phyloP scores from a whole-genome alignment of 1,140 invertebrate genomes.

The Aphelenchoides fujianensis region DNA sequence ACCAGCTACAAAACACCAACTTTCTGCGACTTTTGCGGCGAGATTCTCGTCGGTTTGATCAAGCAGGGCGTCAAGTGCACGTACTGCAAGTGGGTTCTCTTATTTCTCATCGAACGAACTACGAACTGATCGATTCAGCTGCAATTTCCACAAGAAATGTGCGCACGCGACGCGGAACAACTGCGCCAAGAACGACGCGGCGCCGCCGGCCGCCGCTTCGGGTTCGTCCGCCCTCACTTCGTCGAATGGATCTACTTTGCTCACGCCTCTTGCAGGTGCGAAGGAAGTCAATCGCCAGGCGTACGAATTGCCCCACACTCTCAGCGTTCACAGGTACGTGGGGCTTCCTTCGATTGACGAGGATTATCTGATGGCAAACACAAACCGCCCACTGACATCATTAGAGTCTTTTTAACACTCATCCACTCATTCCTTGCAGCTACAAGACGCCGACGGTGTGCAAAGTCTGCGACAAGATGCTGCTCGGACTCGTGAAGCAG shows the following conservation, averaged over 20 bases:
- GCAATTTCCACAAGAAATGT: conserved; percentile 62
- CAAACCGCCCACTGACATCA: too few species aligned
- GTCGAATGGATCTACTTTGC: conserved; percentile 10
- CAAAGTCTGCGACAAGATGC: conserved; percentile 61
- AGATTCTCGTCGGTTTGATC: conserved; percentile 59
- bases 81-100: conserved; percentile 54
- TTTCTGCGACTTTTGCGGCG: conserved; percentile 63
- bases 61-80: conserved; percentile 61
- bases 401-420: too few species aligned
- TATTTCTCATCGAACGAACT: conserved; percentile 6
- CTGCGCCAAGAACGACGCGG: conserved; percentile 51
- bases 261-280: too few species aligned
- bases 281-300: conserved; percentile 16
- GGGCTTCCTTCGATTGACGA: too few species aligned
- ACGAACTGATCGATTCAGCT: conserved; percentile 32
- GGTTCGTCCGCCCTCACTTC: conserved; percentile 11
- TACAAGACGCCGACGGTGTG: conserved; percentile 62
- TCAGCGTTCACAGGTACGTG: conserved; percentile 59
- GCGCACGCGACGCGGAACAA: conserved; percentile 60
- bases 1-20: conserved; percentile 58
- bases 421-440: too few species aligned
- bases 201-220: conserved; percentile 7
- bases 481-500: conserved; percentile 59
- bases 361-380: too few species aligned
- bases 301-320: conserved; percentile 53